Evolutionary conservation across 2,113 vertebrate species (phyloP), one percentile per base, ranked within the genome.

Genomic region (Phaethornis superciliosus): DNA sequence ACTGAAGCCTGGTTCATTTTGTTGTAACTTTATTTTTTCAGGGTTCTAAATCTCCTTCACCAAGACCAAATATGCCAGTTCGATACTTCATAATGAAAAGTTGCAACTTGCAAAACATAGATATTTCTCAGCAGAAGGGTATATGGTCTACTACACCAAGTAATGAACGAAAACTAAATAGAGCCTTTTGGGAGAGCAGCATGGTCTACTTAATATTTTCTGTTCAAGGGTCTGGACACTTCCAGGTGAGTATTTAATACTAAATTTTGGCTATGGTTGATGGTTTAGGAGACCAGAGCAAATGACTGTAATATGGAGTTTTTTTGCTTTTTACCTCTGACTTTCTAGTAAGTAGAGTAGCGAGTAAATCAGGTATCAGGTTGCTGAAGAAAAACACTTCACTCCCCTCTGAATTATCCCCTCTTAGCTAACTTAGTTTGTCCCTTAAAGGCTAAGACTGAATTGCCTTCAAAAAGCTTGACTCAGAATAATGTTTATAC

Each of bases 31-130:
- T 87, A 8, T 49, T 60, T 95, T 88, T 97, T 96, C 84, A 98
- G 98, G 95, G 93, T 64, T 97, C 98, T 59, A 97, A 97, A 76
- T 97, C 97, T 6, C 86, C 96, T 59, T 98, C 98, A 52, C 96
- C 97, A 51, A 97, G 97, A 94, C 94, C 93, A 85, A 96, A 96
- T 71, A 80, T 92, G 42, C 97, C 97, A 7, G 79, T 98, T 88
- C 97, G 98, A 30, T 99, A 99, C 97, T 99, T 99, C 58, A 98
- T 99, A 95, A 98, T 99, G 98, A 99, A 99, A 97, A 99, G 99
- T 91, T 98, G 97, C 96, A 99, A 98, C 82, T 14, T 98, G 68
- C 98, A 98, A 88, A 99, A 99, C 88, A 98, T 99, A 37, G 98
- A 98, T 47, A 98, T 99, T 90, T 99, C 99, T 84, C 99, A 99